Evolutionary conservation across 1,140 invertebrate genomes (phyloP), one percentile per base, ranked within the genome.

Genomic region (Caenorhabditis remanei): DNA sequence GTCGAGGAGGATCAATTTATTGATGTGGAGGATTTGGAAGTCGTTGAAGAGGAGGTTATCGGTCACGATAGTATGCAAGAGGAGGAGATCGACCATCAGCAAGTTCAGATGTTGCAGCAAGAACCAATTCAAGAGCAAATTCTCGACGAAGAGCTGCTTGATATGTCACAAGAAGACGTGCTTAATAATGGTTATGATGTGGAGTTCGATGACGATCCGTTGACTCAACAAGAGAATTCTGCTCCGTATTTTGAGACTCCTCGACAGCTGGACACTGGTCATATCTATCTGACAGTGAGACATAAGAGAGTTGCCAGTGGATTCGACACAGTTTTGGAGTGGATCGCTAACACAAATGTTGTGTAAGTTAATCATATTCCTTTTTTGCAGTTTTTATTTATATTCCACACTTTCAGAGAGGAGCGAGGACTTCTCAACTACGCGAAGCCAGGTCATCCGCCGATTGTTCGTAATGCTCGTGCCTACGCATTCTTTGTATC

Each of bases 401-500:
- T 32, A 32, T 32, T 32, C 32, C 32, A 32, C 32, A 32, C 11
- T 75, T 86, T 50, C 79, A 87, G 86, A 19, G 86, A 87, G 19
- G 86, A 87, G 14, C 75, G 71, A 19, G 86, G 86, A n/a, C 46
- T 87, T 4, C 67, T 87, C 5, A 87, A 87, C 24, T 63, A 40
- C 21, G 71, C 65, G 7, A 87, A 87, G 19, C 86, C 86, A 19
- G 56, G 65, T 8, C 86, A 87, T n/a, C 86, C 86, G 21, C 86
- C 86, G 0, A 63, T 87, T 16, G 86, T 87, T 41, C 16, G 79
- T 19, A 87, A 87, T 65, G 40, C 86, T 9, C 55, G 86, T 63
- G 86, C 86, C 4, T 87, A 87, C 50, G 86, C 71, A 13, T 87
- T 87, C 86, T 87, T 87, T 24, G 86, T 87, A 40, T 21, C 71